Evolutionary conservation across 2,113 vertebrate species (phyloP), one percentile per base, ranked within the genome.

Genomic region (Sylvietta virens): DNA sequence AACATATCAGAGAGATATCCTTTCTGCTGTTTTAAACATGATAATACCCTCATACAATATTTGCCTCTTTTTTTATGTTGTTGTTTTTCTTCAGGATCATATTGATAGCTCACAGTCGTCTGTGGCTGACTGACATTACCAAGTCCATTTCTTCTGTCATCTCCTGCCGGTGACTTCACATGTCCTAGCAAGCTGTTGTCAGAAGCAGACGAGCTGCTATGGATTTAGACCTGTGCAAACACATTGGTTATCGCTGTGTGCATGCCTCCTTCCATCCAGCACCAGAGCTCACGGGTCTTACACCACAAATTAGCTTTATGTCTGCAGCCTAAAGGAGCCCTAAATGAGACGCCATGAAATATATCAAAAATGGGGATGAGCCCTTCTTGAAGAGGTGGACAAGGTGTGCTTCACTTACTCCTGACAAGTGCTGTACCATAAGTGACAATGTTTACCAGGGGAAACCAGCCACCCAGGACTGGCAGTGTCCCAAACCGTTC

Each of bases 361-460:
- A 78, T 31, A 64, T 27, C 33, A 61, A 45, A 84, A 73, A 35
- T 6, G 9, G n/a, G 18, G 17, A 35, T 22, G 20, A 73, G 14
- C 20, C 37, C 70, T 95, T 87, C 54, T 77, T 77, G 64, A 60
- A 67, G 83, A 51, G 15, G 26, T 35, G 24, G 33, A 78, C 54
- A 74, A 88, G 80, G 51, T 90, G 33, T 48, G 21, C 65, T 87
- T 86, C 2, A 0, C 37, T 92, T 81, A 56, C 37, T 89, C 58
- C 37, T 77, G 51, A 84, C 81, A 58, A 65, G 30, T 61, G 28
- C 40, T 81, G 67, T 60, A 60, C 31, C 27, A 9, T 54, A 84
- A 94, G 64, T 78, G 66, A 79, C 73, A 74, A 85, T 81, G 70
- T 92, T 96, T 97, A 81, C 83, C 66, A 77, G 87, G 76, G 83